These are phyloP conservation scores for Australoheros facetus DNA, from an alignment of 2,797 vertebrate genomes.

Conservation along the genomic window DNA sequence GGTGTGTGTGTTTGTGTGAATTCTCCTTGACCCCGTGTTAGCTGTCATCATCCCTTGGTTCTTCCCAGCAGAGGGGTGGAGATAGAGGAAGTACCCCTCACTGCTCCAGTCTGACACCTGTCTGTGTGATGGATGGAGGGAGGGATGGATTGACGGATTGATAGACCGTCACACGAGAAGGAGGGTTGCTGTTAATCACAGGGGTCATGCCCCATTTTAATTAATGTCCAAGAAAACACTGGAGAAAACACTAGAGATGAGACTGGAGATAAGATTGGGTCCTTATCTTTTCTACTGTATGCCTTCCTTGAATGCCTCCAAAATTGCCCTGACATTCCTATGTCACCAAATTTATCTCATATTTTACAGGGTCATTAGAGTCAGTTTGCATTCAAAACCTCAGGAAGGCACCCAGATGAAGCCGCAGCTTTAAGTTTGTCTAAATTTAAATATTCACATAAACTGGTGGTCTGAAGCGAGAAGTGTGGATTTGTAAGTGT, in stretches of 20 bases:
- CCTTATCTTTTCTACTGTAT: slow-evolving; percentile 45
- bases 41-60: slow-evolving; percentile 75
- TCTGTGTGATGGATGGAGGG: slow-evolving; percentile 68
- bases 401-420: slow-evolving; percentile 28
- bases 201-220: slow-evolving; percentile 71
- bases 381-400: slow-evolving; percentile 17
- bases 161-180: slow-evolving; percentile 60
- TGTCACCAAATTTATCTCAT: neutral
- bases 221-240: slow-evolving; percentile 55
- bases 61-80: slow-evolving; percentile 59
- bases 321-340: neutral
- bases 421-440: slow-evolving; percentile 34
- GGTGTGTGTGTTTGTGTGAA: slow-evolving; percentile 23
- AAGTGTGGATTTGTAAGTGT: slow-evolving; percentile 38
- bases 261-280: neutral
- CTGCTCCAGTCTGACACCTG: slow-evolving; percentile 69
- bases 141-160: slow-evolving; percentile 56
- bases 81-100: slow-evolving; percentile 69
- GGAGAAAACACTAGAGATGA: slow-evolving; percentile 39
- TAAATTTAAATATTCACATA: slow-evolving; percentile 54
- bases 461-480: slow-evolving; percentile 49
- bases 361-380: neutral
- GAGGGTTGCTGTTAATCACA: slow-evolving; percentile 66
- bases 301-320: slow-evolving; percentile 12
- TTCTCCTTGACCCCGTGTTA: slow-evolving; percentile 74